Percentiles rank a stretch among this genome's conserved stretches.
Conservation (phyloP, 1,140 invertebrate species). For the Scylla paramamosain region DNA sequence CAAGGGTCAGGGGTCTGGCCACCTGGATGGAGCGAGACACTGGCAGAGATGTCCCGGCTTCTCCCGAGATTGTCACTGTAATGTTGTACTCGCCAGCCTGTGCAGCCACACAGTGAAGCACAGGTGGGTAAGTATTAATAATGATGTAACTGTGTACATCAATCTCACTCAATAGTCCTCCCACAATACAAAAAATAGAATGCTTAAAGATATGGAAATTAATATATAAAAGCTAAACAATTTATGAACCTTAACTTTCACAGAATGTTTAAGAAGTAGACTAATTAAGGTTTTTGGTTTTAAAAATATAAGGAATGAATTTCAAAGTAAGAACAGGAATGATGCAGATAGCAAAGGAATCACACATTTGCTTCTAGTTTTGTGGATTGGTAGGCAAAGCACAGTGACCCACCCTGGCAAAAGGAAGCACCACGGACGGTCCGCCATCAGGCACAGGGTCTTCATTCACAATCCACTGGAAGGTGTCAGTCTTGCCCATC, state of each 20-base stretch:
- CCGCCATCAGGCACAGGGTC: neutral
- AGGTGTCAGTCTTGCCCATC: neutral
- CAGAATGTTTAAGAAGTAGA: too few species aligned
- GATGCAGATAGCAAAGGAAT: too few species aligned
- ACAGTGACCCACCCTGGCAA: neutral
- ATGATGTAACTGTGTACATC: too few species aligned
- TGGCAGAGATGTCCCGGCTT: conserved; percentile 34
- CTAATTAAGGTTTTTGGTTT: too few species aligned
- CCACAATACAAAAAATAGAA: too few species aligned
- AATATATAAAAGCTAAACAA: too few species aligned
- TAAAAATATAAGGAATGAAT: too few species aligned
- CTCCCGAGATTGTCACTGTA: conserved; percentile 40
- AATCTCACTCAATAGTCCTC: too few species aligned
- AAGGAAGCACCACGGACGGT: neutral
- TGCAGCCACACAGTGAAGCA: neutral
- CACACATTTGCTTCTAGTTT: too few species aligned
- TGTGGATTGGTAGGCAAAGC: neutral
- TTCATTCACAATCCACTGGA: neutral
- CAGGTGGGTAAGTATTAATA: neutral
- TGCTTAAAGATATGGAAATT: too few species aligned
- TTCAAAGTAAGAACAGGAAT: too few species aligned
- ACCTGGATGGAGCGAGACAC: neutral
- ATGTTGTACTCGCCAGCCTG: conserved; percentile 65
- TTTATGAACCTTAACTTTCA: too few species aligned
- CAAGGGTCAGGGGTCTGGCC: neutral